A percentile compares a stretch with the other conserved stretches of the same genome.
Evolutionary conservation across 2,113 vertebrate species (phyloP).

Genomic region (Cephalopholis sonnerati): DNA sequence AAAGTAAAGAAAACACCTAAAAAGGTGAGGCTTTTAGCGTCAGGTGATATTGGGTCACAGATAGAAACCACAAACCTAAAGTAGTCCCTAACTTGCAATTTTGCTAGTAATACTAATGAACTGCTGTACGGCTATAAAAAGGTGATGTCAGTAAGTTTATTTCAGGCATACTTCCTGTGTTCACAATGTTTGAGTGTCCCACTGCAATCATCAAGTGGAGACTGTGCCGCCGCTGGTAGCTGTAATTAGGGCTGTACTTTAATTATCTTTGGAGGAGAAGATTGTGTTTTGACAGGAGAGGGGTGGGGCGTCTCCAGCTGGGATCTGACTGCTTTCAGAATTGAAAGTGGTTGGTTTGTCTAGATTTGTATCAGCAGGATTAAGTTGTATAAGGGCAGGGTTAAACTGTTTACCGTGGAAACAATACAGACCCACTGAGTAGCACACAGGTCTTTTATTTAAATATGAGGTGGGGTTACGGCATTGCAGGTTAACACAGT

Average conservation of each 20-base stretch:
- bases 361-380: conserved; percentile 53
- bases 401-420: conserved; percentile 33
- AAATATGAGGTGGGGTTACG: not conserved
- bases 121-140: conserved; percentile 27
- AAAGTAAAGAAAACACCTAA: not conserved
- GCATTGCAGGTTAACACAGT: conserved; percentile 2
- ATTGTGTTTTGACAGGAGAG: conserved; percentile 79
- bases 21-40: not conserved
- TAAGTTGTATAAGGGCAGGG: conserved; percentile 9
- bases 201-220: conserved; percentile 65
- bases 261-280: conserved; percentile 78
- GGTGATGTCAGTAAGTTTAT: conserved; percentile 58
- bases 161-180: conserved; percentile 67
- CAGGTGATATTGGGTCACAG: conserved; percentile 1
- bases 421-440: not conserved
- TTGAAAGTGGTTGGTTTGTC: conserved; percentile 54
- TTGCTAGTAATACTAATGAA: conserved; percentile 18
- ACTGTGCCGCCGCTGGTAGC: conserved; percentile 60
- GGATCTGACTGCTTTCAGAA: conserved; percentile 57
- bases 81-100: not conserved
- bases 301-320: conserved; percentile 62
- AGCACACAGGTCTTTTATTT: conserved; percentile 38
- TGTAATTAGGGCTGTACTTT: conserved; percentile 80
- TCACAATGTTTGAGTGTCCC: conserved; percentile 67
- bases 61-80: conserved; percentile 15